A percentile compares a stretch with the other conserved stretches of the same genome.
These are phyloP conservation scores for Agelastica alni DNA, from an alignment of 2,888 invertebrate genomes.

Conservation along the genomic window DNA sequence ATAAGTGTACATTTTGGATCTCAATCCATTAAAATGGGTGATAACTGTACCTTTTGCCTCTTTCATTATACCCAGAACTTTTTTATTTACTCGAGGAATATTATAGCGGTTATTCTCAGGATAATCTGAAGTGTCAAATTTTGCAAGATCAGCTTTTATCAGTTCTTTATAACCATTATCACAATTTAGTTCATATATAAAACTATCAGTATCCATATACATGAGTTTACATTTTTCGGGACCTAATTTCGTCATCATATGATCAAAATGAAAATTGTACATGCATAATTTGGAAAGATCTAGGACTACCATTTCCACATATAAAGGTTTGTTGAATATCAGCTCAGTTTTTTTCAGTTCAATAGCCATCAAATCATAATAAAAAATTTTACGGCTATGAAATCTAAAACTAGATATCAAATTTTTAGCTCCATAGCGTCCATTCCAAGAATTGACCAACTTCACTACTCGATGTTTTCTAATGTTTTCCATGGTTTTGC, in stretches of 20 bases:
- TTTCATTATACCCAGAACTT: conserved; percentile 4
- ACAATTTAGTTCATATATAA: neutral
- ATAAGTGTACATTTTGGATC: neutral
- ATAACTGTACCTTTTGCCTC: neutral
- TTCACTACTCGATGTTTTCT: conserved; percentile 48
- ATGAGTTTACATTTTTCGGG: conserved; percentile 23
- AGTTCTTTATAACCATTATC: neutral
- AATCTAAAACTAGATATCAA: conserved; percentile 22
- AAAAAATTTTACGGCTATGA: conserved; percentile 26
- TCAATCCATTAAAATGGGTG: neutral
- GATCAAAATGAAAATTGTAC: conserved; percentile 33
- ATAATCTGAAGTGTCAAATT: neutral
- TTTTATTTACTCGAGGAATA: neutral
- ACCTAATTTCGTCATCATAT: conserved; percentile 22
- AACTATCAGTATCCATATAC: conserved; percentile 20
- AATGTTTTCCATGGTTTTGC: no score
- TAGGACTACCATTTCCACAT: conserved; percentile 31
- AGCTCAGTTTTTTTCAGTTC: conserved; percentile 27
- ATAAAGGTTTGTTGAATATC: conserved; percentile 30
- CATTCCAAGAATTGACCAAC: conserved; percentile 34
- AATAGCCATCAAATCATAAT: conserved; percentile 20
- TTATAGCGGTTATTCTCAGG: neutral
- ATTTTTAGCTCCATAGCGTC: conserved; percentile 31
- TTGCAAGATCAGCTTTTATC: neutral
- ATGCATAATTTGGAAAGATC: conserved; percentile 33